A percentile compares a stretch with the other conserved stretches of the same genome.
Evolutionary conservation across 2,113 vertebrate species (phyloP).

Genomic region (Amphiprion ocellaris): DNA sequence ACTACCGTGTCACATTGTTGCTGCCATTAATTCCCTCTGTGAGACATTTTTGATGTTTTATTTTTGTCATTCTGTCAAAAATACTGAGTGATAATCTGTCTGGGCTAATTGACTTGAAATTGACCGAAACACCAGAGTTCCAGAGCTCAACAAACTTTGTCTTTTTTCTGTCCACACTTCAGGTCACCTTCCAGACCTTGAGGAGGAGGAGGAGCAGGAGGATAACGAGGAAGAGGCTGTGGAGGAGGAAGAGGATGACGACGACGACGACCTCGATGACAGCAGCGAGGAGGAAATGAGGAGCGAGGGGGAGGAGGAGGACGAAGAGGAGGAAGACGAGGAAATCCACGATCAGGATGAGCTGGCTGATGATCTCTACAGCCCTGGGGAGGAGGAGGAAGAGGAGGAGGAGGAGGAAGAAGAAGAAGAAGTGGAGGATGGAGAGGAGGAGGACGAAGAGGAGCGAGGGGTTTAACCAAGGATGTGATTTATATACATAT

Average conservation of each 20-base stretch:
- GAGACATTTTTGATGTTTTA: constrained; percentile 18
- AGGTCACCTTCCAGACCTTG: constrained; percentile 56
- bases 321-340: constrained; percentile 59
- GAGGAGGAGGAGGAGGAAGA: constrained; percentile 60
- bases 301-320: constrained; percentile 73
- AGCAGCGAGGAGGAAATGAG: constrained; percentile 73
- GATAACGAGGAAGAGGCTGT: constrained; percentile 54
- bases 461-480: constrained; percentile 20
- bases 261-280: constrained; percentile 58
- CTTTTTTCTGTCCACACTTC: neutral
- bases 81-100: too few species aligned
- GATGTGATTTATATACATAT: neutral
- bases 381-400: constrained; percentile 65
- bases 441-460: constrained; percentile 13
- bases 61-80: too few species aligned
- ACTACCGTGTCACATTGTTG: constrained; percentile 50
- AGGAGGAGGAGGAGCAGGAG: constrained; percentile 70
- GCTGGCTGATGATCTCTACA: constrained; percentile 55
- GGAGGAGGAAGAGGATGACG: constrained; percentile 48
- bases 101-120: too few species aligned
- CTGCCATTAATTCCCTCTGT: constrained; percentile 70
- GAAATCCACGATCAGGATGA: constrained; percentile 35
- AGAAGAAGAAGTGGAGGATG: neutral
- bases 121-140: too few species aligned
- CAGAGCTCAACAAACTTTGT: too few species aligned